These are phyloP conservation scores for Tetramorium simillimum DNA, from an alignment of 1,140 invertebrate genomes.

Conservation along the genomic window DNA sequence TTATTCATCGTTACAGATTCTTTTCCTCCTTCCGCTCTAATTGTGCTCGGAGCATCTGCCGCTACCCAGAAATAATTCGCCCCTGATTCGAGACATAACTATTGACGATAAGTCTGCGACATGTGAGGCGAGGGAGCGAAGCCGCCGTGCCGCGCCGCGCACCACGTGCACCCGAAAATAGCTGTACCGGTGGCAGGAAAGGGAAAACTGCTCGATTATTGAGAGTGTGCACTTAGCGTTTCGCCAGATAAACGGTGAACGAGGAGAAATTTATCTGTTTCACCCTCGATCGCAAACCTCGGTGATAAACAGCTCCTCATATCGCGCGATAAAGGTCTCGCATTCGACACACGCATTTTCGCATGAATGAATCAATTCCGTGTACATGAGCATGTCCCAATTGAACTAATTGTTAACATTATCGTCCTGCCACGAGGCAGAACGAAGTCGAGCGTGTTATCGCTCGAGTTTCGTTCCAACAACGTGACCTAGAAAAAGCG, in stretches of 20 bases:
- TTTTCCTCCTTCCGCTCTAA: not conserved
- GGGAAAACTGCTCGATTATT: conserved; percentile 46
- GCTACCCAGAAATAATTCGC: conserved; percentile 32
- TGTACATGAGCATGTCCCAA: not conserved
- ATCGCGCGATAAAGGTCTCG: not conserved
- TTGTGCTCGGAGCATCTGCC: not conserved
- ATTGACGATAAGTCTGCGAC: conserved; percentile 37
- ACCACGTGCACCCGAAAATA: conserved; percentile 58
- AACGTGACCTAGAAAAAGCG: conserved; percentile 62
- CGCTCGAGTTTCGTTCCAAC: not conserved
- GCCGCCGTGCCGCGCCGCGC: not conserved
- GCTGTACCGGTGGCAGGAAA: not conserved
- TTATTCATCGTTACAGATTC: not conserved
- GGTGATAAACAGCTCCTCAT: not conserved
- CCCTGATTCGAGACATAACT: conserved; percentile 33
- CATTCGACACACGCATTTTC: not conserved
- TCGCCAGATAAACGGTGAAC: not conserved
- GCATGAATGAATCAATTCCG: conserved; percentile 2
- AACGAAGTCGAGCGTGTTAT: conserved; percentile 21
- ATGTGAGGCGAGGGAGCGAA: conserved; percentile 1
- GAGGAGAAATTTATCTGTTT: not conserved
- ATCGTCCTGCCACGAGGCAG: not conserved
- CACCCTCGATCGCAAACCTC: not conserved
- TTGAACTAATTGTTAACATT: conserved; percentile 22
- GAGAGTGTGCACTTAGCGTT: not conserved